A percentile compares a stretch with the other conserved stretches of the same genome.
Conservation (phyloP, 2,888 invertebrate species). For the Protophormia terraenovae region DNA sequence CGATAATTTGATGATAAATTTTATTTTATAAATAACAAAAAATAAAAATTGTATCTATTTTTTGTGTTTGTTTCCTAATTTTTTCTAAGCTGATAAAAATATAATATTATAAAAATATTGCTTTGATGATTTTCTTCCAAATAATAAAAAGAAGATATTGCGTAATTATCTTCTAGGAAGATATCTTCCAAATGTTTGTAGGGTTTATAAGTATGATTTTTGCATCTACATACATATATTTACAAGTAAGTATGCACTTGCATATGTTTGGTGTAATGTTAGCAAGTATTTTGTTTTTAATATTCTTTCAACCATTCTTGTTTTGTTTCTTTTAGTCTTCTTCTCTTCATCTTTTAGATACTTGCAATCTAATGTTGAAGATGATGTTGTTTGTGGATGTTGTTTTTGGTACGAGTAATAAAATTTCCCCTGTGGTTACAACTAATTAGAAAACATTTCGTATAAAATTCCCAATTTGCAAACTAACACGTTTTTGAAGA, state of each 20-base stretch:
- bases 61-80: too few species aligned
- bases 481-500: conserved; percentile 29
- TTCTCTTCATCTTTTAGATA: background rate
- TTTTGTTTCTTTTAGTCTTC: background rate
- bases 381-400: background rate
- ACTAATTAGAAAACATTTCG: conserved; percentile 77
- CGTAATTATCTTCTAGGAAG: too few species aligned
- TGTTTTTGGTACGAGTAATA: conserved; percentile 12
- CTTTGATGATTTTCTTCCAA: too few species aligned
- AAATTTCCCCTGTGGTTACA: conserved; percentile 67
- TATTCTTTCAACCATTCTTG: background rate
- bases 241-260: background rate
- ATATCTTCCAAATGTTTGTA: too few species aligned
- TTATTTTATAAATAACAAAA: too few species aligned
- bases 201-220: too few species aligned
- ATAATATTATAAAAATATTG: too few species aligned
- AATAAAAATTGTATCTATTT: too few species aligned
- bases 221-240: too few species aligned
- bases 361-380: background rate
- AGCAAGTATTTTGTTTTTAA: background rate
- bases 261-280: background rate
- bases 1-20: too few species aligned
- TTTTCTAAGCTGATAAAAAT: too few species aligned
- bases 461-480: conserved; percentile 74
- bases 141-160: too few species aligned